Conservation (phyloP, 1,140 invertebrate species). For the Meloidogyne hapla region DNA sequence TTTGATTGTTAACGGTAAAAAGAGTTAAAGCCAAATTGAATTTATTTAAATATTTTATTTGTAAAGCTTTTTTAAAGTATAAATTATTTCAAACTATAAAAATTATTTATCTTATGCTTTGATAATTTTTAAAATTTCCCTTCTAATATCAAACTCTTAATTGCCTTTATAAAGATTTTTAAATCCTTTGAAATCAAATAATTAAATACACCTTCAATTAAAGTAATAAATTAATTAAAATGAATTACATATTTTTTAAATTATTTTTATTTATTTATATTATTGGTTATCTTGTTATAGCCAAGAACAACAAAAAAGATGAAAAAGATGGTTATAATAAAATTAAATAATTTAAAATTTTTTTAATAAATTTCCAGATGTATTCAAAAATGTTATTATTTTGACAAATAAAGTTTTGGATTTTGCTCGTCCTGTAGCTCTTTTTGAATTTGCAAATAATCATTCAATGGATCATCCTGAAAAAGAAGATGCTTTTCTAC, state of each 20-base stretch:
- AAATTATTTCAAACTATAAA: too few species aligned
- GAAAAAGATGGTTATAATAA: background rate
- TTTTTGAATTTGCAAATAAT: background rate
- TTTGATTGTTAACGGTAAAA: too few species aligned
- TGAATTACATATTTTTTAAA: background rate
- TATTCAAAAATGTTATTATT: background rate
- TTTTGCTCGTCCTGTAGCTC: background rate
- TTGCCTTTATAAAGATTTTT: too few species aligned
- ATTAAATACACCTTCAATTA: too few species aligned
- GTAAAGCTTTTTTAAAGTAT: too few species aligned
- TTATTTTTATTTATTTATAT: background rate
- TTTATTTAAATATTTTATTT: too few species aligned
- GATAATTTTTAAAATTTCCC: too few species aligned
- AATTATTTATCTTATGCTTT: too few species aligned
- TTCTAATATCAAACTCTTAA: too few species aligned
- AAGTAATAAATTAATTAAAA: too few species aligned
- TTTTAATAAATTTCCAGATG: background rate
- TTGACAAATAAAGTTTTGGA: background rate
- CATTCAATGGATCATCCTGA: slow-evolving; percentile 4
- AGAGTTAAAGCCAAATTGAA: too few species aligned
- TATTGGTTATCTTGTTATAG: background rate
- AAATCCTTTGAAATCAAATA: too few species aligned
- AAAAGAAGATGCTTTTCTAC: background rate
- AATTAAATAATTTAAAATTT: background rate
- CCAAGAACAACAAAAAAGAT: background rate